Conservation (phyloP, 2,888 invertebrate species). For the Perithous albicinctus region DNA sequence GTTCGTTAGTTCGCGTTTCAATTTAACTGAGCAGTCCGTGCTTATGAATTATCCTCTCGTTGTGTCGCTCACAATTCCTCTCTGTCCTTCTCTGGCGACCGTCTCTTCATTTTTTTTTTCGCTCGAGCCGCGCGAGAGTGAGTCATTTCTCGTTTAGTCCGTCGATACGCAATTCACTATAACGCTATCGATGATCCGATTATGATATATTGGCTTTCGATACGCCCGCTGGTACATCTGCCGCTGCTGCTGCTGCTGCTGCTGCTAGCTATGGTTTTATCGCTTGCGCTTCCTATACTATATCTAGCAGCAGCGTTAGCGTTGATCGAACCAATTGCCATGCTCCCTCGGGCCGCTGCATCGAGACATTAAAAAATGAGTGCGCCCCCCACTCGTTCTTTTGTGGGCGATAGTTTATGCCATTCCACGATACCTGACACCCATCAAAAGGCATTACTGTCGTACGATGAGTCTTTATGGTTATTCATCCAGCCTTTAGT, state of each 20-base stretch:
- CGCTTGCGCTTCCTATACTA: constrained; percentile 26
- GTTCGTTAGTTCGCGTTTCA: constrained; percentile 49
- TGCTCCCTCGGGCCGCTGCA: constrained; percentile 46
- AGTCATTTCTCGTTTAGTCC: constrained; percentile 46
- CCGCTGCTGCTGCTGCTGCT: constrained; percentile 41
- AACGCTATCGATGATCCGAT: constrained; percentile 64
- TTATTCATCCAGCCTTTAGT: not conserved
- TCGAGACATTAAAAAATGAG: constrained; percentile 48
- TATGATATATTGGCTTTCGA: constrained; percentile 65
- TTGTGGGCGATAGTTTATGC: constrained; percentile 1
- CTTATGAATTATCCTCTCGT: constrained; percentile 35
- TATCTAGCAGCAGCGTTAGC: constrained; percentile 34
- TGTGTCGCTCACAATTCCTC: not conserved
- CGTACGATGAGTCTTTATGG: constrained; percentile 13
- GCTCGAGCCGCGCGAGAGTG: not conserved
- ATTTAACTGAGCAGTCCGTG: constrained; percentile 12
- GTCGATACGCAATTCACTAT: constrained; percentile 59
- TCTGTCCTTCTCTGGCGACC: not conserved
- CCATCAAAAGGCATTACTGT: constrained; percentile 32
- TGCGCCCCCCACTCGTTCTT: constrained; percentile 23
- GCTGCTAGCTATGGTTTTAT: constrained; percentile 42
- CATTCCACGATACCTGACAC: not conserved
- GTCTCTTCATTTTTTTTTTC: constrained; percentile 21
- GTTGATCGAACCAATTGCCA: constrained; percentile 56
- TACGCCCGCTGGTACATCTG: constrained; percentile 58